Evolutionary conservation across 2,113 vertebrate species (phyloP), one percentile per base, ranked within the genome.

Genomic region (Indicator maculatus): DNA sequence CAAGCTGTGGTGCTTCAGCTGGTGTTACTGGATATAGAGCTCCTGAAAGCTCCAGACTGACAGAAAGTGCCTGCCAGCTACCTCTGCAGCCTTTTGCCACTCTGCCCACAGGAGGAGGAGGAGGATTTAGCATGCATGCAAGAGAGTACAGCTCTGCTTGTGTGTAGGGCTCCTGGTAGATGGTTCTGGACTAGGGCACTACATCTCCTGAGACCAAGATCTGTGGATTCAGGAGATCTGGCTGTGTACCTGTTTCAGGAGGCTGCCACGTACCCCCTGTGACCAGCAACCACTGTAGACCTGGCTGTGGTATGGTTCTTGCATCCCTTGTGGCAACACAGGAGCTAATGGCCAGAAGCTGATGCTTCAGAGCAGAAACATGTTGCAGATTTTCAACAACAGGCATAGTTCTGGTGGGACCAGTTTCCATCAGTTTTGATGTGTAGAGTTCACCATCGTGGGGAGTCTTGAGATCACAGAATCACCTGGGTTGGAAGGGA

Each of bases 401-500:
- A 1, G 19, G 7, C 36, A n/a, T 56, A 3, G 70, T 33, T 70
- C 61, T 2, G 3, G 28, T 45, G n/a, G n/a, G 31, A 77, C 5
- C 13, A 16, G 2, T 60, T 47, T 84, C 77, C 4, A 7, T 8
- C 36, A 36, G 36, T 36, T 36, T 36, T 36, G 36, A 36, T 36
- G 27, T 2, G 0, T 15, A 75, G 44, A 15, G 21, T n/a, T 47
- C 8, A 64, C 21, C 31, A 24, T n/a, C 7, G 7, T 0, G 1
- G 10, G 28, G 16, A 44, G 55, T 45, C 93, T 61, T 87, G 44
- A 93, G 89, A 66, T 52, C 21, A 24, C 24, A 52, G 21, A 52
- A 52, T 52, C 50, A 52, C 50, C 6, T 11, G 24, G 23, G 12
- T 52, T 52, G 50, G 50, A 52, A 52, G 23, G 23, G 23, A 52